A percentile compares a stretch with the other conserved stretches of the same genome.
phyloP scores from a whole-genome alignment of 1,140 invertebrate species.

The Cyrtorhinus lividipennis region DNA sequence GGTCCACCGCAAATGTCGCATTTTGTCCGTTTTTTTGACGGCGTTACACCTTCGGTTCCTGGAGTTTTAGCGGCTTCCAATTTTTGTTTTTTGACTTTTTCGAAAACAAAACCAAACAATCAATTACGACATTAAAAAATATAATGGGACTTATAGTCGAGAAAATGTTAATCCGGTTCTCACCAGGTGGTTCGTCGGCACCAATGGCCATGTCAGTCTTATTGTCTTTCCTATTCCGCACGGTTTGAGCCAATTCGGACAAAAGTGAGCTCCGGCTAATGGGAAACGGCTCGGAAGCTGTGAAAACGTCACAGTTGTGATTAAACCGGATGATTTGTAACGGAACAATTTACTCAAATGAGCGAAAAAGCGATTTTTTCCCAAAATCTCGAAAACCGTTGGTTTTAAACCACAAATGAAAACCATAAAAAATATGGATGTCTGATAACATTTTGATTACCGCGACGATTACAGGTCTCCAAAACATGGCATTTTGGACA shows the following conservation, averaged over 20 bases:
- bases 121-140: background rate
- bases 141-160: background rate
- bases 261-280: constrained; percentile 47
- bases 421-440: too few species aligned
- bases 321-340: too few species aligned
- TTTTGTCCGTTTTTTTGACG: constrained; percentile 38
- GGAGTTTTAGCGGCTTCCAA: constrained; percentile 14
- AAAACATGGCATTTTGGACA: too few species aligned
- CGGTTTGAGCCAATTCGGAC: constrained; percentile 32
- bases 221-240: constrained; percentile 33
- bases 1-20: constrained; percentile 64
- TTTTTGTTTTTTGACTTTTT: constrained; percentile 23
- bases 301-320: too few species aligned
- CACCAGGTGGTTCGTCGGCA: constrained; percentile 58
- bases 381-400: too few species aligned
- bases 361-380: too few species aligned
- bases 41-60: constrained; percentile 17
- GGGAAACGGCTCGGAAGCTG: constrained; percentile 59
- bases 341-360: too few species aligned
- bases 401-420: too few species aligned
- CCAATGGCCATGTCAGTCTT: constrained; percentile 29
- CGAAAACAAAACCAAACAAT: constrained; percentile 26
- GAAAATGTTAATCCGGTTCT: too few species aligned
- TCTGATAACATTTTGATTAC: too few species aligned
- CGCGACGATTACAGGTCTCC: too few species aligned